phyloP scores from a whole-genome alignment of 2,113 vertebrate species.

The Bungarus multicinctus region DNA sequence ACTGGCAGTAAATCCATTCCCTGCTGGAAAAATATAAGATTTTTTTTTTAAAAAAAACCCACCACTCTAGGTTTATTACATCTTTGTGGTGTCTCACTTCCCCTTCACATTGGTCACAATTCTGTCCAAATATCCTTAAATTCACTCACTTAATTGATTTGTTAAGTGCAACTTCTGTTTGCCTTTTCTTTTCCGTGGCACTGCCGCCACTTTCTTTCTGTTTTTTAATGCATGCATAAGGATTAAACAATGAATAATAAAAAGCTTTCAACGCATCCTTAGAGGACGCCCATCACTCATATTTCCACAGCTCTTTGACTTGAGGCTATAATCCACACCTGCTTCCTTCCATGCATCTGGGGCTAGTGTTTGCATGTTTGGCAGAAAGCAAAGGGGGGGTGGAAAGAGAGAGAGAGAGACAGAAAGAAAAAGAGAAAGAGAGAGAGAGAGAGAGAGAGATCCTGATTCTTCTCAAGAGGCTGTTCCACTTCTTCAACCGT shows the following conservation, averaged over 20 bases:
- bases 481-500: conserved; percentile 27
- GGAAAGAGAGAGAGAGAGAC: not conserved
- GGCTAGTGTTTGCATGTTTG: conserved; percentile 23
- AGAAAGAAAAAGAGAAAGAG: not conserved
- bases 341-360: conserved; percentile 11
- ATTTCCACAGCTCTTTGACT: not conserved
- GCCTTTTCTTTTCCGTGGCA: not conserved
- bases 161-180: not conserved
- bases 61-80: not conserved
- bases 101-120: not conserved
- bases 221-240: conserved; percentile 18
- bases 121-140: not conserved
- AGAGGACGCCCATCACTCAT: not conserved
- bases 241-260: conserved; percentile 13
- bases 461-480: not conserved
- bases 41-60: too few species aligned
- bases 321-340: not conserved
- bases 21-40: not conserved
- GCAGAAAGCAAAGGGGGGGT: conserved; percentile 2
- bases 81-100: not conserved
- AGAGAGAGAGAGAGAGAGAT: not conserved
- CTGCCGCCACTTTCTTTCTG: not conserved
- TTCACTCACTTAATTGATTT: not conserved
- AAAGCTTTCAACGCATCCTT: not conserved
- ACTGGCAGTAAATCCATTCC: not conserved